These are phyloP conservation scores for Sarcophaga subvicina DNA, from an alignment of 2,888 invertebrate genomes.

Conservation along the genomic window DNA sequence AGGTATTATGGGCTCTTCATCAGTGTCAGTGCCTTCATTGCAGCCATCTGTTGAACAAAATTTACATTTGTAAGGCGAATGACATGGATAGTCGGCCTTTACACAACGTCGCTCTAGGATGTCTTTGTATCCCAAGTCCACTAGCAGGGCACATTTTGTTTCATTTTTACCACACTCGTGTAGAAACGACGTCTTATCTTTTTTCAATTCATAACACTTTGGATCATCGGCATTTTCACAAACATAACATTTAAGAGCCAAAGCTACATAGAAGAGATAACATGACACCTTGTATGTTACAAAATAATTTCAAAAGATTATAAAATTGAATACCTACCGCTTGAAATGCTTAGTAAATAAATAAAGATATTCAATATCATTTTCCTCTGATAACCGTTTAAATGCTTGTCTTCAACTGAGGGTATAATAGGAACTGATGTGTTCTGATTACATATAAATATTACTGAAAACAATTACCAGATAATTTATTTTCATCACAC, in stretches of 20 bases:
- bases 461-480: too few species aligned
- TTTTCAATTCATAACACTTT: conserved; percentile 18
- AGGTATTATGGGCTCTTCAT: not conserved
- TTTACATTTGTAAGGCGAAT: conserved; percentile 33
- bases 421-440: not conserved
- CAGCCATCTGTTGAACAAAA: conserved; percentile 32
- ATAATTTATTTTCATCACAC: not conserved
- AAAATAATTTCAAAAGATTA: not conserved
- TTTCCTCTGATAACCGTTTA: not conserved
- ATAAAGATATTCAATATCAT: not conserved
- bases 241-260: conserved; percentile 29
- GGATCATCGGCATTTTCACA: conserved; percentile 25
- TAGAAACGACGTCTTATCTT: not conserved
- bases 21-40: conserved; percentile 30
- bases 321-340: not conserved
- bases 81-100: not conserved
- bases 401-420: not conserved
- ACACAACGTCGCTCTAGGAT: not conserved
- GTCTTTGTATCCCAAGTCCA: conserved; percentile 15
- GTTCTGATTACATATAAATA: not conserved
- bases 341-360: not conserved
- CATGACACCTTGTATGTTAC: too few species aligned
- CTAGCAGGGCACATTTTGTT: conserved; percentile 39
- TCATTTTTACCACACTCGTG: not conserved
- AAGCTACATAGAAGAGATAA: conserved; percentile 5